Percentiles rank a stretch among this genome's conserved stretches.
phyloP scores from a whole-genome alignment of 2,888 invertebrate genomes.

The Drosophila trichaetosa region DNA sequence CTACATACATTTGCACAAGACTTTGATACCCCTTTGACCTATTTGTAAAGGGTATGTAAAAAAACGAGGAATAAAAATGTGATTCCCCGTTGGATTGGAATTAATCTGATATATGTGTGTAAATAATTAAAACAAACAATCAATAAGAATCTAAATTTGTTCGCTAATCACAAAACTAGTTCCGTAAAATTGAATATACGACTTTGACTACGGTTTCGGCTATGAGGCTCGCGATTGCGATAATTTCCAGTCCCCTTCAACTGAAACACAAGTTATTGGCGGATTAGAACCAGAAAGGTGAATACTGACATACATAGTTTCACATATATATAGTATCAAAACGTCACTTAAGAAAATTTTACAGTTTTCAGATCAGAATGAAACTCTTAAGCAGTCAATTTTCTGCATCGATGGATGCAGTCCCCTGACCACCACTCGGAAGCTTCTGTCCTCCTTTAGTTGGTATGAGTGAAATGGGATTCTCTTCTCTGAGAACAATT shows the following conservation, averaged over 20 bases:
- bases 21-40: too few relatives aligned
- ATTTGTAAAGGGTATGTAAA: neutral
- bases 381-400: too few relatives aligned
- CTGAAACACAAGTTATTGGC: slow-evolving; percentile 27
- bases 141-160: neutral
- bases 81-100: neutral
- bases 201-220: neutral
- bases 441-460: too few relatives aligned
- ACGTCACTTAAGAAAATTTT: neutral
- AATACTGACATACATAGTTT: neutral
- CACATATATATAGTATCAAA: neutral
- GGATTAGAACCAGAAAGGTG: slow-evolving; percentile 38
- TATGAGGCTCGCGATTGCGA: slow-evolving; percentile 28
- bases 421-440: too few relatives aligned
- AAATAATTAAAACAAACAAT: neutral
- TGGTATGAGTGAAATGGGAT: too few relatives aligned
- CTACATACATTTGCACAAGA: too few relatives aligned
- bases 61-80: neutral
- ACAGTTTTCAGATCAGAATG: neutral
- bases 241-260: slow-evolving; percentile 37
- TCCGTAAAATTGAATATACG: slow-evolving; percentile 15
- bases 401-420: too few relatives aligned
- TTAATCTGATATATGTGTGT: neutral
- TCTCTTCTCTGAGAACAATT: too few relatives aligned
- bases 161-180: slow-evolving; percentile 6